Evolutionary conservation across 2,797 vertebrate species (phyloP), one percentile per base, ranked within the genome.

Genomic region (Sebastes alutus): DNA sequence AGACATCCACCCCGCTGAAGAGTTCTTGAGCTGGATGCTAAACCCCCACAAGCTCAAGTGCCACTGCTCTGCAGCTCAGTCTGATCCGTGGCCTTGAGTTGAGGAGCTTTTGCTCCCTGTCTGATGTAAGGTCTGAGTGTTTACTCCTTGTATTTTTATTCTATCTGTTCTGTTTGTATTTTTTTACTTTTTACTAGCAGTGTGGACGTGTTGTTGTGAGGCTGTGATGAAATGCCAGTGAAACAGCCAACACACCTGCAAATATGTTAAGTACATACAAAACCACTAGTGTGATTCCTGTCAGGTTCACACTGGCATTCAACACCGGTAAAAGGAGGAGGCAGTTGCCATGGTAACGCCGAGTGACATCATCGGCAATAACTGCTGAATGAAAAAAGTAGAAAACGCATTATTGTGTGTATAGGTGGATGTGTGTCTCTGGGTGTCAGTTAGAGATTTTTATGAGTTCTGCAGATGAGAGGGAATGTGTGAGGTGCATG

Each of bases 291-390:
- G 20, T 16, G 14, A 42, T 58, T 35, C 30, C 33, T 68, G 20
- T 67, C 66, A 60, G 49, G 71, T 33, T 75, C 52, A 78, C 55
- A 18, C 27, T 4, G 22, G 29, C 22, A 65, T 80, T 71, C 64
- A 65, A 25, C 25, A 30, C 54, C 68, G 63, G 78, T 82, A 59
- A 62, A 73, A 60, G 20, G 61, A 42, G 25, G 33, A 79, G n/a
- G n/a, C 27, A 56, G 88, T 90, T 84, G 42, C 83, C 65, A 76
- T 86, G 80, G 81, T 54, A 74, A 82, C 68, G 30, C 32, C 4
- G 29, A 25, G 7, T 64, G 63, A 81, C 2, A 4, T 72, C 59
- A 63, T 49, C 4, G 0, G 33, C 55, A 52, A 60, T 72, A 64
- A 73, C 33, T 49, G 35, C 33, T 14, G 14, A 64, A 59, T 86